phyloP scores from a whole-genome alignment of 2,888 invertebrate species.

The Calliopum simillimum region DNA sequence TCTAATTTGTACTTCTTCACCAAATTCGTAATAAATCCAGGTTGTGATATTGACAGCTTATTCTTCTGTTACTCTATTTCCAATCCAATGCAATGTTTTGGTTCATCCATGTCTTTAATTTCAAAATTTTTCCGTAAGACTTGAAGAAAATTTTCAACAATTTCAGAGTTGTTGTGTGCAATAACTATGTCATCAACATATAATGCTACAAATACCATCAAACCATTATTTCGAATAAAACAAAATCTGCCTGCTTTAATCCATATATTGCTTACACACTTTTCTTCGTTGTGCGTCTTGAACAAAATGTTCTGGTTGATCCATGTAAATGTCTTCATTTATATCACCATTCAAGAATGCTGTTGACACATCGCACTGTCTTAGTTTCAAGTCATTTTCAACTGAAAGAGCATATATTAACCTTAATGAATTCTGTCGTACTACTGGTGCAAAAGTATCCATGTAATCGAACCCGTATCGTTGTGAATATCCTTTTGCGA shows the following conservation, averaged over 20 bases:
- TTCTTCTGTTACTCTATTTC: background rate
- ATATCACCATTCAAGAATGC: slow-evolving; percentile 25
- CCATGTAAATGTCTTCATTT: slow-evolving; percentile 12
- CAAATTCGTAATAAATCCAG: background rate
- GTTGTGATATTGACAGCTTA: background rate
- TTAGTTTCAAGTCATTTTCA: slow-evolving; percentile 28
- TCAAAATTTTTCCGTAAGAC: slow-evolving; percentile 13
- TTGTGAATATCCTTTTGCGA: slow-evolving; percentile 22
- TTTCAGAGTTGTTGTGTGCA: slow-evolving; percentile 1
- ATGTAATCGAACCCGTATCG: background rate
- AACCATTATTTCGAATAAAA: background rate
- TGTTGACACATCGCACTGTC: slow-evolving; percentile 36
- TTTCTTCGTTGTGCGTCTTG: slow-evolving; percentile 2
- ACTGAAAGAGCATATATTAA: slow-evolving; percentile 30
- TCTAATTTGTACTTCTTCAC: background rate
- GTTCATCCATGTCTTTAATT: background rate
- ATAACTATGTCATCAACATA: slow-evolving; percentile 25
- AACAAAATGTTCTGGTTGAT: background rate
- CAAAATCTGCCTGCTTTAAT: slow-evolving; percentile 30
- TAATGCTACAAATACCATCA: slow-evolving; percentile 8
- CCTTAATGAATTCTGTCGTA: slow-evolving; percentile 27
- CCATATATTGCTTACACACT: slow-evolving; percentile 26
- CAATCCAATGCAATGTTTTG: slow-evolving; percentile 2
- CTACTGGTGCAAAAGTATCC: slow-evolving; percentile 11
- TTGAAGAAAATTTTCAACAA: background rate